Base-by-base conservation (phyloP, 2,797 vertebrate genomes). In the Pangasius sanitwongsei region DNA sequence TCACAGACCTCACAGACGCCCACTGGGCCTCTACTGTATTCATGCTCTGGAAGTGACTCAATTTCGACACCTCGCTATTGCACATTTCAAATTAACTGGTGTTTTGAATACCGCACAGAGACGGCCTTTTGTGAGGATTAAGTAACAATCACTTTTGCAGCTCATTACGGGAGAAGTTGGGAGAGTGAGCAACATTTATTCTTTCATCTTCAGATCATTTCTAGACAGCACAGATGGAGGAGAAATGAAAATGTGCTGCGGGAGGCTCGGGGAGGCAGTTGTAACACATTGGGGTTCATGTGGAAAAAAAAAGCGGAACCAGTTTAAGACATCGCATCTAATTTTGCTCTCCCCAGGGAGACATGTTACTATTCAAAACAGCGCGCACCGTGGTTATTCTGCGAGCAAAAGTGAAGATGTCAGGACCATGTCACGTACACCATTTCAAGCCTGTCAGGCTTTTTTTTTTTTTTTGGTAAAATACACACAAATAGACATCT, bases 191-290 rank as follows among this genome's bases (percentile, higher is more conserved):
- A 48, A 63, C 83, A 44, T 72, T 85, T 74, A 65, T 34, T 85
- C 87, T 86, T 83, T 70, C 87, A 89, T 74, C 67, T 90, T 89
- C 83, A 65, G 28, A 86, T 82, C 31, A 69, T 91, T 88, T 92
- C 77, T 20, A 89, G 48, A 83, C 34, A 34, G 48, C n/a, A 41
- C 86, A 87, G 83, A 70, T 75, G 72, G 63, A 89, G 88, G 87
- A 93, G 90, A 90, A 57, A 72, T 88, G 72, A 6, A 81, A 89
- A 87, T 23, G 41, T 55, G 75, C 91, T 88, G 61, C 48, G 75
- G n/a, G 63, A 86, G 91, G 90, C 92, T 69, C 87, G 15, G 85
- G 67, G 90, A 89, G 93, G 89, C 88, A 86, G 86, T 87, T 37
- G 67, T 65, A 75, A 55, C 50, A 55, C 61, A 63, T 57, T 20